Conservation (phyloP, 1,140 invertebrate genomes). For the Zaprionus capensis region DNA sequence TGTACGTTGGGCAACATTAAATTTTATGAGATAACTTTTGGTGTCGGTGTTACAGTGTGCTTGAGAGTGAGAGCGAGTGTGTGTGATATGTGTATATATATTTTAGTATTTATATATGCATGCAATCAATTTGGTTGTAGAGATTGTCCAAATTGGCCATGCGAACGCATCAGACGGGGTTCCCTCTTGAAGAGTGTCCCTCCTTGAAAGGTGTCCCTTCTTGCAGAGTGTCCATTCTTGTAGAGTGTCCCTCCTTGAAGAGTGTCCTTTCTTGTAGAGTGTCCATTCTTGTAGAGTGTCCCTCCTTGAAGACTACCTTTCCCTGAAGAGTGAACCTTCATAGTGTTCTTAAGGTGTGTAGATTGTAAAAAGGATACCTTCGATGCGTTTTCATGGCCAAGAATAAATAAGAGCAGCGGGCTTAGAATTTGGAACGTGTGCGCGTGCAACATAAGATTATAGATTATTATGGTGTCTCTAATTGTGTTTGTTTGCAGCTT, state of each 20-base stretch:
- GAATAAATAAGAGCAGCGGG: background rate
- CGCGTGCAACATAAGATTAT: conserved; percentile 62
- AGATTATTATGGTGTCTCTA: too few relatives aligned
- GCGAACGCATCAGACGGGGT: conserved; percentile 34
- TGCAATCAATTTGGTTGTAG: background rate
- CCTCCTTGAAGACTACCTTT: too few relatives aligned
- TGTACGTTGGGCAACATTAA: background rate
- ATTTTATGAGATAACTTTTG: background rate
- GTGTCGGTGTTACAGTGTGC: too few relatives aligned
- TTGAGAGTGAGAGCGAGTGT: background rate
- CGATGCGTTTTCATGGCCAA: conserved; percentile 45
- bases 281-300: too few relatives aligned
- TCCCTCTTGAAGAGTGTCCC: background rate
- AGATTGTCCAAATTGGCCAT: conserved; percentile 24
- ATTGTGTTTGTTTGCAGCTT: too few relatives aligned
- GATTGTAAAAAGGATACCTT: conserved; percentile 18
- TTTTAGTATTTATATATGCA: too few relatives aligned
- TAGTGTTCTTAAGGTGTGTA: background rate
- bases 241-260: background rate
- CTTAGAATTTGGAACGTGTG: conserved; percentile 40
- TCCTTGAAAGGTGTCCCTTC: too few relatives aligned
- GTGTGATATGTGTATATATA: background rate
- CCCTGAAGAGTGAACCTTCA: too few relatives aligned
- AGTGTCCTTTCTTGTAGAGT: too few relatives aligned
- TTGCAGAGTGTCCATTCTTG: too few relatives aligned